Evolutionary conservation across 2,888 invertebrate species (phyloP).

Genomic region (Caenorhabditis uteleia): DNA sequence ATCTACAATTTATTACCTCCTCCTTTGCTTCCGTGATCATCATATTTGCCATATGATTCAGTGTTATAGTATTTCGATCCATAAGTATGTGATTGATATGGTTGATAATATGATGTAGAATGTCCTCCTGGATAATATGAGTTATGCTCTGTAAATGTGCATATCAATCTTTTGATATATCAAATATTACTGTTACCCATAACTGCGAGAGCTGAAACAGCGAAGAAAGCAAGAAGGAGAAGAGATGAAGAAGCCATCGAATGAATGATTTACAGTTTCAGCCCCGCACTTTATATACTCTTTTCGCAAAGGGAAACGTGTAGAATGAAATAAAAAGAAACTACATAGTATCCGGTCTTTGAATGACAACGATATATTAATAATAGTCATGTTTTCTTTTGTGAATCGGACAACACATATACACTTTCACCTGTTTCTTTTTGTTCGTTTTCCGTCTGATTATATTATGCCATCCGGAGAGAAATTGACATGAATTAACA

Average conservation of each 20-base stretch:
- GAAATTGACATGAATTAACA: too few relatives aligned
- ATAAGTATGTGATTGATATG: constrained; percentile 27
- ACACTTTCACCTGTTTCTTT: too few relatives aligned
- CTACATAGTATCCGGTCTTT: too few relatives aligned
- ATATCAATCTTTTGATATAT: too few relatives aligned
- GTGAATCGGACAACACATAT: too few relatives aligned
- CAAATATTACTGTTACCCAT: constrained; percentile 15
- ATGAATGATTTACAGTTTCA: neutral
- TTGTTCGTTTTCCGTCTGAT: too few relatives aligned
- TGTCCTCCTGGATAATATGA: constrained; percentile 36
- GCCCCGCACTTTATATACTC: constrained; percentile 2
- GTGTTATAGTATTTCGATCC: constrained; percentile 36
- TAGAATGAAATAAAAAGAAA: too few relatives aligned
- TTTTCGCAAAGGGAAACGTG: too few relatives aligned
- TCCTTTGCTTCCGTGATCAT: constrained; percentile 26
- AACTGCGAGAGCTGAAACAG: constrained; percentile 24
- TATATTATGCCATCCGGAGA: too few relatives aligned
- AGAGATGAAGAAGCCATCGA: constrained; percentile 22
- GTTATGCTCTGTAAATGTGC: constrained; percentile 23
- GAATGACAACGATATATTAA: too few relatives aligned
- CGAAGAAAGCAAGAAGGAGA: constrained; percentile 21
- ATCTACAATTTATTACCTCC: too few relatives aligned
- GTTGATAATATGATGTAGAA: constrained; percentile 27
- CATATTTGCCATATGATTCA: constrained; percentile 36
- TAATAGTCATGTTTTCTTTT: too few relatives aligned